Conservation (phyloP, 2,113 vertebrate genomes). For the Hyperopisus bebe region DNA sequence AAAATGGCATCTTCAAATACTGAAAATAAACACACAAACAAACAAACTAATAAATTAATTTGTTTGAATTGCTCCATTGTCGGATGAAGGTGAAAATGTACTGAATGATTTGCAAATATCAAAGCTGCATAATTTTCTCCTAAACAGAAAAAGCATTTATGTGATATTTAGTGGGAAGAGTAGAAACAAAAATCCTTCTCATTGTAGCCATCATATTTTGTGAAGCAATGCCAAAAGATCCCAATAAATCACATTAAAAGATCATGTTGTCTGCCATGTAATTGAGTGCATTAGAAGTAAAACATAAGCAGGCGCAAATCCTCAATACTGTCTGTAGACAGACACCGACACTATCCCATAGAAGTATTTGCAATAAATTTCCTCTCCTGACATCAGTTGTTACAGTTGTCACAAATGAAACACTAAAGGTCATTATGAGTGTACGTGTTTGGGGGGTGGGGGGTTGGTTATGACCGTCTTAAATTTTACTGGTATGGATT, state of each 20-base stretch:
- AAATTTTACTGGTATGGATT: constrained; percentile 26
- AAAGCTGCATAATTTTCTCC: neutral
- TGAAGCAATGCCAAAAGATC: neutral
- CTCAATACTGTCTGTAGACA: constrained; percentile 9
- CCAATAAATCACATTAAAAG: neutral
- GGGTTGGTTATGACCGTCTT: constrained; percentile 6
- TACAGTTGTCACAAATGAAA: neutral
- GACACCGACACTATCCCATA: neutral
- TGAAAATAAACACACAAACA: neutral
- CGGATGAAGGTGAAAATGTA: neutral
- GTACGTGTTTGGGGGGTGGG: neutral
- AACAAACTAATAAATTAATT: neutral
- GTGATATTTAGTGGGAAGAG: neutral
- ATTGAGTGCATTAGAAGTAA: constrained; percentile 4
- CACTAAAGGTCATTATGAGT: neutral
- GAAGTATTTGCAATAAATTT: neutral
- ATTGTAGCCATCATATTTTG: neutral
- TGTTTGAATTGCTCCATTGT: neutral
- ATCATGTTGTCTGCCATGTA: neutral
- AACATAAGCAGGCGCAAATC: neutral
- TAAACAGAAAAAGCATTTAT: neutral
- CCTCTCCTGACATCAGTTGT: neutral
- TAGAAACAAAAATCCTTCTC: neutral
- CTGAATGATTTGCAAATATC: neutral
- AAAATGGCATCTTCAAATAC: neutral